Base-by-base conservation (phyloP, 2,888 invertebrate species). In the Epirrhoe tristata region DNA sequence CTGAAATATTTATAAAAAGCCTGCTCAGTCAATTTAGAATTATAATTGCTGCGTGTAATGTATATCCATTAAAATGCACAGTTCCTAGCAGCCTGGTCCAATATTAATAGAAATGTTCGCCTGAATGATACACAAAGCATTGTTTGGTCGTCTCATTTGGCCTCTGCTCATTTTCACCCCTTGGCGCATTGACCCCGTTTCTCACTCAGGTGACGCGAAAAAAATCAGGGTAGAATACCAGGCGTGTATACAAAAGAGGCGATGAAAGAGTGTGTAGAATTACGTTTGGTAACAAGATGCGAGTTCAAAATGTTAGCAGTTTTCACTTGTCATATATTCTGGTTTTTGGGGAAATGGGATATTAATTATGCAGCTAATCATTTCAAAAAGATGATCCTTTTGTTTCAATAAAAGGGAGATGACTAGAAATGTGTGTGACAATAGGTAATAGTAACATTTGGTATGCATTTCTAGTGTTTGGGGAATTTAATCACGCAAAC, bases 181-280 rank as follows among this genome's bases (percentile, higher is more conserved):
- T 77, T 75, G 80, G 77, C 84, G 80, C 81, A 81, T 78, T 87
- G 86, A 86, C 87, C 88, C 76, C 80, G 74, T 84, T 88, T 81
- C 75, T 64, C 68, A 16, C 58, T 74, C 72, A 83, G 81, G 81
- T 82, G 80, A 76, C 74, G 76, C 74, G 81, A 81, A 81, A 81
- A 83, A 83, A 86, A 86, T 87, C 86, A 83, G 82, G 79, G 82
- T 77, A 81, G 77, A 75, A 80, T 80, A 87, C 86, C 74, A 82
- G 84, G 85, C 77, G 71, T 75, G 77, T 83, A 85, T 82, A 79
- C 73, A 81, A 80, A 78, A 85, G 81, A 82, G 83, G 81, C 78
- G 81, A 77, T 77, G 72, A 69, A 67, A 67, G 63, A 70, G 58
- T 61, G 57, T 43, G 53, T 43, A 39, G 57, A 69, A 61, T 61